Evolutionary conservation across 2,888 invertebrate genomes (phyloP), one percentile per base, ranked within the genome.

Genomic region (Drosophila niveifrons): DNA sequence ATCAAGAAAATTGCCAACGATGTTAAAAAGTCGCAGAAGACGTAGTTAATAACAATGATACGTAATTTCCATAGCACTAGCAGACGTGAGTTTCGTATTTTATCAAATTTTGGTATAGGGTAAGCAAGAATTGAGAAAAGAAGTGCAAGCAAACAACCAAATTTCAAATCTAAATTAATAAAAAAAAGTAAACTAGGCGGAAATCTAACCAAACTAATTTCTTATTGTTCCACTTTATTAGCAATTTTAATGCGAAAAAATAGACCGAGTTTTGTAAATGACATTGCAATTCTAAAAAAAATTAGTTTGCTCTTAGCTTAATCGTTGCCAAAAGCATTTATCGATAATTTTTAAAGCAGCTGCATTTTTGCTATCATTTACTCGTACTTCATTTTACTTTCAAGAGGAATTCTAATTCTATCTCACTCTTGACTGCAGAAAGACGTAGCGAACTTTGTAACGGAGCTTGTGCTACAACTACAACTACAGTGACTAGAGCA

Each of bases 1-100:
- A 82, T 85, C 39, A 85, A 85, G 39, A 85, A 76, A 59, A 67
- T 87, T 28, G 79, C 88, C 7, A 80, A 77, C 8, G 82, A 82
- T 6, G 52, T 85, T 17, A 85, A 85, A 57, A 88, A 88, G 44
- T 36, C 79, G 18, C 41, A 46, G 17, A 78, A 82, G 41, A 34
- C 36, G 53, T n/a, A 34, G 13, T 10, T 9, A 11, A 28, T 15
- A 7, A 7, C 8, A 11, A 23, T 34, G 23, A 23, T 23, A 23
- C 23, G 23, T 23, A 4, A 23, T n/a, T 43, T 17, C 4, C 13
- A 44, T n/a, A 2, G 3, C 56, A 56, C 31, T 18, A 15, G 15
- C 34, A 36, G 43, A 44, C 52, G n/a, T 13, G 43, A 52, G 46
- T 56, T 36, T 23, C 31, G 34, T 13, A 15, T 17, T 46, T 53